Evolutionary conservation across 1,140 invertebrate genomes (phyloP).

Genomic region (Drosophila kanapiae): DNA sequence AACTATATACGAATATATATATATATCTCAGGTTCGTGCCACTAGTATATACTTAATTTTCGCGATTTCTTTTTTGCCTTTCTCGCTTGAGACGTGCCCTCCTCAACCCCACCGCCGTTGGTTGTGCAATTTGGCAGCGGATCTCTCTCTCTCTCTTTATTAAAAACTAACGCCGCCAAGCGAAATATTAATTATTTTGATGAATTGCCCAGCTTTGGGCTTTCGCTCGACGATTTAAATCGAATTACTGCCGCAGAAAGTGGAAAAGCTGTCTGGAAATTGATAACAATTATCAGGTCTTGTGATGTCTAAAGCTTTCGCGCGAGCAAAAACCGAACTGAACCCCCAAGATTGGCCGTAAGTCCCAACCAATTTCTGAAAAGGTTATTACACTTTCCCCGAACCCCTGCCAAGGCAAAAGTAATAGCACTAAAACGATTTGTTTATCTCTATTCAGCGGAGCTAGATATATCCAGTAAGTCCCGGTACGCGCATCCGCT

Average conservation of each 20-base stretch:
- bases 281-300: constrained; percentile 69
- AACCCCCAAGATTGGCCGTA: constrained; percentile 1
- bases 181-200: constrained; percentile 25
- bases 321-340: constrained; percentile 19
- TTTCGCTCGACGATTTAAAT: constrained; percentile 43
- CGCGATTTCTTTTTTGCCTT: constrained; percentile 46
- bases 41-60: constrained; percentile 50
- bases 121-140: constrained; percentile 62
- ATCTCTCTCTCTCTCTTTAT: constrained; percentile 5
- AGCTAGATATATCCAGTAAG: constrained; percentile 31
- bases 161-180: constrained; percentile 15
- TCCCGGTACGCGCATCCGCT: constrained; percentile 20
- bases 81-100: constrained; percentile 44
- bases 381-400: constrained; percentile 32
- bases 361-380: not conserved
- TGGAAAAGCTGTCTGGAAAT: constrained; percentile 65
- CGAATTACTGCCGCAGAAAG: constrained; percentile 52
- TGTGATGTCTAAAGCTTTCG: constrained; percentile 60
- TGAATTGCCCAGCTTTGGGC: constrained; percentile 39
- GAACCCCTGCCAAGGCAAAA: constrained; percentile 1
- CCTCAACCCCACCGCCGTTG: constrained; percentile 6
- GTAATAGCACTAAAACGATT: constrained; percentile 23
- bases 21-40: constrained; percentile 41
- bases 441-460: constrained; percentile 34
- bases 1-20: constrained; percentile 13